Evolutionary conservation across 1,140 invertebrate genomes (phyloP).

Genomic region (Brachionus rotundiformis): DNA sequence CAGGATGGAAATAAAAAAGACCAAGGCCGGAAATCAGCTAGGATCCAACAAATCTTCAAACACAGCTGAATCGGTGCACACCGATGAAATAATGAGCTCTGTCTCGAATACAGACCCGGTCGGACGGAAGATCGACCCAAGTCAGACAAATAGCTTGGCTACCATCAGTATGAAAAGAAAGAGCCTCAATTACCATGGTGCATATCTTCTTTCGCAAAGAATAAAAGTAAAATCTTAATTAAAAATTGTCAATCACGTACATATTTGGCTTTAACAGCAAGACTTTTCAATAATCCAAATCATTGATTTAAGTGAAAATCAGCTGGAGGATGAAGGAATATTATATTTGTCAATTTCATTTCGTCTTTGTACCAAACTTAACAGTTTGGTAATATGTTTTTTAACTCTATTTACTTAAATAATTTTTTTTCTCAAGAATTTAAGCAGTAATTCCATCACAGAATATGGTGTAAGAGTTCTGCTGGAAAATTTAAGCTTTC

Average conservation of each 20-base stretch:
- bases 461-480: slow-evolving; percentile 40
- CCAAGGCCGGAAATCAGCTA: not conserved
- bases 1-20: not conserved
- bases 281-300: slow-evolving; percentile 11
- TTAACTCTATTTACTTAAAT: not conserved
- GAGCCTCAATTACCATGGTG: not conserved
- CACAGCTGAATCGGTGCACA: not conserved
- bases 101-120: not conserved
- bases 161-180: slow-evolving; percentile 8
- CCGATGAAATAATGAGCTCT: not conserved
- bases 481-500: slow-evolving; percentile 43
- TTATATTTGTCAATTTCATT: slow-evolving; percentile 27
- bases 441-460: slow-evolving; percentile 30
- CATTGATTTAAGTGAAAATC: slow-evolving; percentile 30
- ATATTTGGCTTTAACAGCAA: no score
- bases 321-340: slow-evolving; percentile 44
- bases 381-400: slow-evolving; percentile 14
- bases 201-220: not conserved
- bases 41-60: not conserved
- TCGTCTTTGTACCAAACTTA: not conserved
- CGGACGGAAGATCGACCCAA: not conserved
- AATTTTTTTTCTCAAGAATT: slow-evolving; percentile 36
- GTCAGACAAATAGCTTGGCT: not conserved
- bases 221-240: no score
- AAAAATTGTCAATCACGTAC: no score